These are phyloP conservation scores for Hypsibius dujardini DNA, from an alignment of 1,140 invertebrate species.

Conservation along the genomic window DNA sequence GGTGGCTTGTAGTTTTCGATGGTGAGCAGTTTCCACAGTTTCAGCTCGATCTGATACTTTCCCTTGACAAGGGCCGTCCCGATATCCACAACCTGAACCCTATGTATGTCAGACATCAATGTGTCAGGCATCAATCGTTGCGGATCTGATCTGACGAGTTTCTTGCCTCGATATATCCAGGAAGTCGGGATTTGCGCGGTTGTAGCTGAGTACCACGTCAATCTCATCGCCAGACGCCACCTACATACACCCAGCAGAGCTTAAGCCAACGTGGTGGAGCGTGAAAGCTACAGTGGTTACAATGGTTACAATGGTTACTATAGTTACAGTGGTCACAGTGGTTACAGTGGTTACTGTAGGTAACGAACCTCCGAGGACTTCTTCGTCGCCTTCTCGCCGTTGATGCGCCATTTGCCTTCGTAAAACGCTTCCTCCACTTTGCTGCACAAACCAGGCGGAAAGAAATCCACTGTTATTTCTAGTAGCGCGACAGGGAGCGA, in stretches of 20 bases:
- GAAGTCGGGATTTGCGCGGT: conserved; percentile 41
- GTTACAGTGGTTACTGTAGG: too few relatives aligned
- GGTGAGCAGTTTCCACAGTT: conserved; percentile 16
- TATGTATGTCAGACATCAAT: too few relatives aligned
- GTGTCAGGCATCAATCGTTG: too few relatives aligned
- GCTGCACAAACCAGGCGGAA: neutral
- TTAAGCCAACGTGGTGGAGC: too few relatives aligned
- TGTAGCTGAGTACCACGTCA: conserved; percentile 42
- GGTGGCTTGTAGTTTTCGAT: conserved; percentile 22
- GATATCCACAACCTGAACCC: conserved; percentile 37
- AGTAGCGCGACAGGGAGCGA: too few relatives aligned
- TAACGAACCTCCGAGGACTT: conserved; percentile 42
- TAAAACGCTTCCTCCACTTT: conserved; percentile 48
- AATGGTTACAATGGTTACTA: too few relatives aligned
- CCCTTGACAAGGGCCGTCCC: conserved; percentile 16
- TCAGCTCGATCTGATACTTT: conserved; percentile 18
- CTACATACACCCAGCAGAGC: conserved; percentile 29
- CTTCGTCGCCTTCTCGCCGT: conserved; percentile 45
- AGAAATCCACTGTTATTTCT: too few relatives aligned
- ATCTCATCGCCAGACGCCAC: conserved; percentile 43
- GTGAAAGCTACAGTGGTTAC: too few relatives aligned
- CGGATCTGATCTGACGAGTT: too few relatives aligned
- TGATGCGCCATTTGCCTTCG: conserved; percentile 46
- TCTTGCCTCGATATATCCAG: conserved; percentile 42
- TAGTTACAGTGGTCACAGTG: too few relatives aligned